Base-by-base conservation (phyloP, 2,888 invertebrate species). In the Andrena hattorfiana region DNA sequence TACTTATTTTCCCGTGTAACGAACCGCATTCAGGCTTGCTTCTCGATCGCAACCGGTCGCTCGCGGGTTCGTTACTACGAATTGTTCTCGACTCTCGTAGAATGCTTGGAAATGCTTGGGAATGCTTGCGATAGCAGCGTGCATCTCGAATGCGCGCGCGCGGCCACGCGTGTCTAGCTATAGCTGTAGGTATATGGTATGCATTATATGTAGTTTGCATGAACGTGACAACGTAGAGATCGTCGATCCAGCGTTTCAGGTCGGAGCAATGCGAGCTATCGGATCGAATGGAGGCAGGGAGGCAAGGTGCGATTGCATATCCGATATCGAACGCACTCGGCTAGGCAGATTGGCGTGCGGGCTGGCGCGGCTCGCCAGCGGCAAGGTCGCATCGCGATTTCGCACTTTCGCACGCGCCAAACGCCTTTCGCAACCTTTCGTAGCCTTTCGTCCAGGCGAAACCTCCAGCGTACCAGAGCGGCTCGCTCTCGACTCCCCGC, bases 371-470 rank as follows among this genome's bases (percentile, higher is more conserved):
- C 62, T 70, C 69, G 86, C 86, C 85, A 56, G 81, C 71, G 84
- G 85, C 88, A 87, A 88, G 88, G 89, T 86, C 88, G 87, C 77
- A 76, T 74, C 42, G 4, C 48, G 69, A 88, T 89, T 85, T 87
- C 83, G 79, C 86, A 84, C 87, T 89, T 85, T 87, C 83, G 79
- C 86, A 84, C 87, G 86, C 83, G 85, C 82, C 84, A 82, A 88
- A 86, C 81, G 69, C 83, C 86, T 88, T 88, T 85, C 79, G 83
- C 26, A 23, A 59, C 73, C 82, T 74, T 42, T 42, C 42, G 42
- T 0, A 42, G 42, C 42, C 42, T 42, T 5, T 42, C 77, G 75
- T 10, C 70, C 75, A 77, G 71, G 60, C 77, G 64, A 56, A 79
- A 35, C 56, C 72, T 63, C 42, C 26, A 2, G 59, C 62, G 42